phyloP scores from a whole-genome alignment of 2,113 vertebrate genomes.

The Corythornis cristatus region DNA sequence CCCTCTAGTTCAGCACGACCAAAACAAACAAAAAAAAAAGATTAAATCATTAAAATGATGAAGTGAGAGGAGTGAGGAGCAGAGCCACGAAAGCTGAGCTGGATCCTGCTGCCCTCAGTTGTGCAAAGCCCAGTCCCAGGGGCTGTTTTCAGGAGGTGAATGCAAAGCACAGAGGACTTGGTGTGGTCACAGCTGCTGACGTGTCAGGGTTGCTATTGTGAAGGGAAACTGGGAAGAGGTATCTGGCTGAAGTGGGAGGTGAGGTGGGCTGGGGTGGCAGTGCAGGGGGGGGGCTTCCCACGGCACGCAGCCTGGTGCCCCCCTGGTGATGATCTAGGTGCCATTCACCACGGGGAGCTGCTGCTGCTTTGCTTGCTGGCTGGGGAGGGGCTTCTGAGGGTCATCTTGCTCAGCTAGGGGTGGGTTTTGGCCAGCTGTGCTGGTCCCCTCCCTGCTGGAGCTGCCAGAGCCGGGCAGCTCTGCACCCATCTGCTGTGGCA shows the following conservation, averaged over 20 bases:
- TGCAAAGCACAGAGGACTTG: not conserved
- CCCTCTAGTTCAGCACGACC: not conserved
- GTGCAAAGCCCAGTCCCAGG: not conserved
- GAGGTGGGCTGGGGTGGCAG: accelerated
- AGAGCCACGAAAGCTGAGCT: accelerated
- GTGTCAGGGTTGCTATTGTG: not conserved
- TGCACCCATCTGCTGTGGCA: accelerated
- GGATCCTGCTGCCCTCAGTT: not conserved
- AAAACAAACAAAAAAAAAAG: not conserved
- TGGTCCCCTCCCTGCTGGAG: not conserved
- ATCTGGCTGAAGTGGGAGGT: not conserved
- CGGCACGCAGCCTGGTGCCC: too few relatives aligned
- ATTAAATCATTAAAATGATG: not conserved
- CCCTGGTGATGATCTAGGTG: not conserved
- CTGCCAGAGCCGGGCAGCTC: accelerated
- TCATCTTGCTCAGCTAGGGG: not conserved
- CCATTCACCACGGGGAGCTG: accelerated
- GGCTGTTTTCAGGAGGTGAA: not conserved
- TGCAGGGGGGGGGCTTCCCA: not conserved
- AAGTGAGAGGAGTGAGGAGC: not conserved
- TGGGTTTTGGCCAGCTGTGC: not conserved
- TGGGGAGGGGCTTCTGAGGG: not conserved
- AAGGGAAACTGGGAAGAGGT: not conserved
- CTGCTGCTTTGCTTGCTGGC: not conserved
- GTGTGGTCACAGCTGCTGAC: not conserved